phyloP scores from a whole-genome alignment of 2,113 vertebrate species.

The Tor tambroides region DNA sequence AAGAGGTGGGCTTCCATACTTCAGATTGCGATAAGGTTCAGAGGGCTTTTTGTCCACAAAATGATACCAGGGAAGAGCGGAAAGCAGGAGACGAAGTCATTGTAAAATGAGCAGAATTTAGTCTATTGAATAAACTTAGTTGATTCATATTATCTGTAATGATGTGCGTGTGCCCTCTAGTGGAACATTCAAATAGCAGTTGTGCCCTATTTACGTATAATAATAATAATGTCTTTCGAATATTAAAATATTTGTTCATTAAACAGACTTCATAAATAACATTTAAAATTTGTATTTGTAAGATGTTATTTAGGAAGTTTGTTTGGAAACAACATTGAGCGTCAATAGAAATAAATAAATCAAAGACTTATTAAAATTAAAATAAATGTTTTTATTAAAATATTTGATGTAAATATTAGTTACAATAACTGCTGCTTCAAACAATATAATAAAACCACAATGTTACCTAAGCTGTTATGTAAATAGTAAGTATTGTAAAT shows the following conservation, averaged over 20 bases:
- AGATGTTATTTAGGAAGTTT: background rate
- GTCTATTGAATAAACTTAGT: too few relatives aligned
- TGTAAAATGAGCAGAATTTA: too few relatives aligned
- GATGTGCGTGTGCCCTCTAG: background rate
- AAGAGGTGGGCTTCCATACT: too few relatives aligned
- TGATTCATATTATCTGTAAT: background rate
- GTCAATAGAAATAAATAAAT: background rate
- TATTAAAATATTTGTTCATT: background rate
- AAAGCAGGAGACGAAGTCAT: too few relatives aligned
- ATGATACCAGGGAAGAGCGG: too few relatives aligned
- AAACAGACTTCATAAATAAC: background rate
- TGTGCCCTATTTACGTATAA: background rate
- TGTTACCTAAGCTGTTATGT: background rate
- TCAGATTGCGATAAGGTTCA: too few relatives aligned
- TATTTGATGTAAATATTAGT: background rate
- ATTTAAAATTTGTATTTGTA: background rate
- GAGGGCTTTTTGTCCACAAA: too few relatives aligned
- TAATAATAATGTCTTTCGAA: background rate
- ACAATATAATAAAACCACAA: background rate
- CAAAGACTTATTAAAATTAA: background rate
- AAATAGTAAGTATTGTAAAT: background rate
- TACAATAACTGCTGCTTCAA: too few relatives aligned
- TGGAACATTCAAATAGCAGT: background rate
- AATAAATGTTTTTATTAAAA: background rate
- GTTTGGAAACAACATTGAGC: background rate